These are phyloP conservation scores for Antennarius striatus DNA, from an alignment of 2,113 vertebrate genomes.

Conservation along the genomic window DNA sequence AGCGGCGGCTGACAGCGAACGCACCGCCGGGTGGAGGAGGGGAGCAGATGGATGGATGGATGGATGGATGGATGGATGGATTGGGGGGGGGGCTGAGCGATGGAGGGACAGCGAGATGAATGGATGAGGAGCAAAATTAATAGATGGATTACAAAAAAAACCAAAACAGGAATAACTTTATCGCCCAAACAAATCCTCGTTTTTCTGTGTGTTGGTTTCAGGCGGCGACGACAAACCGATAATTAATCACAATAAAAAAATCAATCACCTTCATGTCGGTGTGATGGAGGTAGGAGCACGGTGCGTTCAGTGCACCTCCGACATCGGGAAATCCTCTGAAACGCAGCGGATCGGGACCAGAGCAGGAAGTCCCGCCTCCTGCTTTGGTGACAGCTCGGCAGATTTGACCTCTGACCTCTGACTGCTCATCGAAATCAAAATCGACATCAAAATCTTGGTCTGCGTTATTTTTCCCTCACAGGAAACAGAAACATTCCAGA, in stretches of 20 bases:
- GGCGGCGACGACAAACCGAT: constrained; percentile 14
- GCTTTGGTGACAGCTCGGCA: constrained; percentile 17
- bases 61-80: constrained; percentile 14
- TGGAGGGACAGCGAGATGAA: constrained; percentile 32
- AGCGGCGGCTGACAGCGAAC: constrained; percentile 78
- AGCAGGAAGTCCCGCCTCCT: background rate
- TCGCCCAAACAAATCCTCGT: constrained; percentile 46
- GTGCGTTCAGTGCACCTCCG: constrained; percentile 27
- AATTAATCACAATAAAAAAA: constrained; percentile 51
- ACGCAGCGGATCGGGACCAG: background rate
- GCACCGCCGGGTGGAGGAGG: constrained; percentile 10
- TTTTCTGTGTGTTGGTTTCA: constrained; percentile 23
- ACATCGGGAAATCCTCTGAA: background rate
- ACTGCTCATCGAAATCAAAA: constrained; percentile 40
- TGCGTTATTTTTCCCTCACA: too few relatives aligned
- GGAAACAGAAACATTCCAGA: too few relatives aligned
- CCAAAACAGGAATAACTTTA: constrained; percentile 36
- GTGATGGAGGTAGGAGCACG: background rate
- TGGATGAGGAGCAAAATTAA: constrained; percentile 39
- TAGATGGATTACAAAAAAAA: constrained; percentile 43
- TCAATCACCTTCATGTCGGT: constrained; percentile 13
- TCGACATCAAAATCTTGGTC: too few relatives aligned
- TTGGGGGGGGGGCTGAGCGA: constrained; percentile 6
- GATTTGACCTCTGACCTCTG: constrained; percentile 52
- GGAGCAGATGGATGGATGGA: constrained; percentile 22